Evolutionary conservation across 2,113 vertebrate species (phyloP), one percentile per base, ranked within the genome.

Genomic region (Corythoichthys intestinalis): DNA sequence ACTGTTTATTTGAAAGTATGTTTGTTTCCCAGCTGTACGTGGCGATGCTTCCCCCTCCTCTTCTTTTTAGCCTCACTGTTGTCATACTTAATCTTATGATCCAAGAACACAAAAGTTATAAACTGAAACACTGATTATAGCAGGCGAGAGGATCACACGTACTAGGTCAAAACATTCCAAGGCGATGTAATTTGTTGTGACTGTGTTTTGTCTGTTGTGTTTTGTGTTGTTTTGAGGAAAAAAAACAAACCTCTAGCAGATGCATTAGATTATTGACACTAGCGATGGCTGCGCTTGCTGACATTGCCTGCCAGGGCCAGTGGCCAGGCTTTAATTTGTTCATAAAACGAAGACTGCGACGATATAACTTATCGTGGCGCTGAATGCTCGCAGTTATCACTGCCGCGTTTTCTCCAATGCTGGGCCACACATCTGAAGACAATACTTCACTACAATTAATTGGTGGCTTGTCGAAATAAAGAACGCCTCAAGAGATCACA

Each of bases 261-360:
- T 81, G 81, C 70, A 83, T 83, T 69, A 67, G 53, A 88, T 86
- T 83, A 85, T 66, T 57, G 69, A 73, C 65, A 75, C 57, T 71
- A 83, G 57, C 79, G 57, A 79, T 81, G 76, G 79, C 74, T 73
- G 75, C 72, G 76, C 69, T 78, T 68, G 75, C 62, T 71, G 73
- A 80, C 68, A 71, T 12, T 65, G 63, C 83, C 75, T 85, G 75
- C 84, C 83, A 82, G 73, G 82, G 86, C 85, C 80, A 84, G 80
- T 65, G 78, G 80, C 71, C 77, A 78, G 63, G 76, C 68, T 79
- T 85, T 82, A 68, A 79, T 74, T 59, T 80, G 74, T 79, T 85
- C 74, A 81, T 81, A 81, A 77, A 83, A 79, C 75, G 54, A 86
- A 81, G 84, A 82, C 75, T 77, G 71, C 66, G 77, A 71, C 67